A percentile compares a stretch with the other conserved stretches of the same genome.
Evolutionary conservation across 1,140 invertebrate genomes (phyloP).

Genomic region (Megalonaias nervosa): DNA sequence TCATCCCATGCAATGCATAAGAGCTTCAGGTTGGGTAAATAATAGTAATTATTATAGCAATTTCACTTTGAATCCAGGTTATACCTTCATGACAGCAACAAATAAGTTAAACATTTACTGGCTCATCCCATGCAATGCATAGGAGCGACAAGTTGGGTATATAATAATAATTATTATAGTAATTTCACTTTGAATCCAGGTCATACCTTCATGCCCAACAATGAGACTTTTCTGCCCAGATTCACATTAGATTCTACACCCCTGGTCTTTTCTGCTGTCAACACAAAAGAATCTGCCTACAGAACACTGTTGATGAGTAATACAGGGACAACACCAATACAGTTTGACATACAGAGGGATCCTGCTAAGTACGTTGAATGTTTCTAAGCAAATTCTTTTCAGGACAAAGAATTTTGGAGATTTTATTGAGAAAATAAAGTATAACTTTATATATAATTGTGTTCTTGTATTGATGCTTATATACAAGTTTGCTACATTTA

Average conservation of each 20-base stretch:
- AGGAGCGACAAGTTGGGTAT: no score
- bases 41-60: not conserved
- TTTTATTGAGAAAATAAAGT: not conserved
- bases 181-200: slow-evolving; percentile 44
- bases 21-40: no score
- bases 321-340: slow-evolving; percentile 63
- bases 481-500: no score
- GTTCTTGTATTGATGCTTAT: no score
- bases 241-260: slow-evolving; percentile 47
- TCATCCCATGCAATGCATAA: no score
- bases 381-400: not conserved
- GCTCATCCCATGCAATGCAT: no score
- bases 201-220: slow-evolving; percentile 68
- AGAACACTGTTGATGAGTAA: slow-evolving; percentile 64
- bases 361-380: slow-evolving; percentile 42
- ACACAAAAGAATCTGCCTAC: slow-evolving; percentile 63
- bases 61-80: slow-evolving; percentile 49
- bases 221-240: slow-evolving; percentile 68
- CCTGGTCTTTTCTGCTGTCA: slow-evolving; percentile 67
- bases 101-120: slow-evolving; percentile 5
- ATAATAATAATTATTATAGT: not conserved
- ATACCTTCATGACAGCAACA: slow-evolving; percentile 68
- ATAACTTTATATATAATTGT: not conserved
- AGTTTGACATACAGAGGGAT: slow-evolving; percentile 64
- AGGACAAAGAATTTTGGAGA: not conserved